Conservation (phyloP, 2,888 invertebrate species). For the Lasioglossum morio region DNA sequence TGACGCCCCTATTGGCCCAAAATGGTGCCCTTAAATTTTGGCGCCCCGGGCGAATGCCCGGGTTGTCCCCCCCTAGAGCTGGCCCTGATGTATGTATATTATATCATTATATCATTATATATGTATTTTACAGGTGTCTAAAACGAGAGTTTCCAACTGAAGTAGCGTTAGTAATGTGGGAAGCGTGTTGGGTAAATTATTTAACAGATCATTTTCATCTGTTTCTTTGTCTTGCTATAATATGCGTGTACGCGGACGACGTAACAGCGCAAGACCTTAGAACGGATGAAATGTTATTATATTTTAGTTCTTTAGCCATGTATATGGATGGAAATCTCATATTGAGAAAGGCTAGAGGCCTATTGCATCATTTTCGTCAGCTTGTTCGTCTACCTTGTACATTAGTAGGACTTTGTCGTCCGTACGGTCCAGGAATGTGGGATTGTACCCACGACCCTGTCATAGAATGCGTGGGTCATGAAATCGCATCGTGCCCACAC, state of each 20-base stretch:
- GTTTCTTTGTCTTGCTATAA: constrained; percentile 96
- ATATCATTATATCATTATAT: no score
- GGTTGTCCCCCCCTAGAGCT: no score
- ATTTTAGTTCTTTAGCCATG: constrained; percentile 98
- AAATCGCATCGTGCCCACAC: constrained; percentile 86
- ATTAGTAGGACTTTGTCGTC: constrained; percentile 93
- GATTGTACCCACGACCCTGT: constrained; percentile 96
- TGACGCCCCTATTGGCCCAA: no score
- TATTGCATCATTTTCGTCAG: constrained; percentile 96
- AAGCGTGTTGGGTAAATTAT: constrained; percentile 98
- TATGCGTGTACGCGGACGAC: constrained; percentile 96
- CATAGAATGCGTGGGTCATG: constrained; percentile 92
- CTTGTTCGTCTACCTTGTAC: constrained; percentile 95
- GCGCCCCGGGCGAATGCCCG: no score
- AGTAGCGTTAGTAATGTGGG: constrained; percentile 96
- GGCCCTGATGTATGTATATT: no score
- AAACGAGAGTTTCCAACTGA: constrained; percentile 96
- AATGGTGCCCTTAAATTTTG: no score
- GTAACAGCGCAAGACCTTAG: constrained; percentile 96
- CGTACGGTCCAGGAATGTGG: constrained; percentile 97
- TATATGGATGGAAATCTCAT: constrained; percentile 98
- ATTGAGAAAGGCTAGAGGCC: constrained; percentile 95
- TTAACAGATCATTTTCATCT: constrained; percentile 98
- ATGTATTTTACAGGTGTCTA: constrained; percentile 89
- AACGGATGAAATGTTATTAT: constrained; percentile 97